Conservation (phyloP, 2,113 vertebrate genomes). For the Nerophis ophidion region DNA sequence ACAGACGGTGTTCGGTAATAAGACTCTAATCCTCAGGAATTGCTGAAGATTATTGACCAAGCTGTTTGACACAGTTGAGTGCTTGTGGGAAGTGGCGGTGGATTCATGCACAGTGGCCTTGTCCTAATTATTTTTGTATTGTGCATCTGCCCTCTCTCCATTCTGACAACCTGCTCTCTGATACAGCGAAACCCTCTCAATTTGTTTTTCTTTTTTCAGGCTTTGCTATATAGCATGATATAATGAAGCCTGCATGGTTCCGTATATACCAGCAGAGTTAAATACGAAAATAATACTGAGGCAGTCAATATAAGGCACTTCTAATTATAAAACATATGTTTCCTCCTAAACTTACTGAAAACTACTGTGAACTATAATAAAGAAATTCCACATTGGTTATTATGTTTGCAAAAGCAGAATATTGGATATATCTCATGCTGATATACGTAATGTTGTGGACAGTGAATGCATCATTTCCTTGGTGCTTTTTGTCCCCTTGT, state of each 20-base stretch:
- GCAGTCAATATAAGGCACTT: too few relatives aligned
- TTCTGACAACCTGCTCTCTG: conserved; percentile 17
- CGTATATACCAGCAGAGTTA: too few relatives aligned
- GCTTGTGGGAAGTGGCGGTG: conserved; percentile 45
- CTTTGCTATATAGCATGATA: too few relatives aligned
- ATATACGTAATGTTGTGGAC: neutral
- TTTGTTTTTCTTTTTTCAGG: neutral
- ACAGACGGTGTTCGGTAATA: conserved; percentile 66
- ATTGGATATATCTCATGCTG: too few relatives aligned
- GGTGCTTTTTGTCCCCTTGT: neutral
- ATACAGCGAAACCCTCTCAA: conserved; percentile 22
- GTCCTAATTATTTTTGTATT: conserved; percentile 59
- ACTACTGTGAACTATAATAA: too few relatives aligned
- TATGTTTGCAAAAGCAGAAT: too few relatives aligned
- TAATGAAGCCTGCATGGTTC: too few relatives aligned
- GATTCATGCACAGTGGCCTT: conserved; percentile 48
- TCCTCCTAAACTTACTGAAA: too few relatives aligned
- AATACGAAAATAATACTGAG: too few relatives aligned
- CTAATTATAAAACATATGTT: too few relatives aligned
- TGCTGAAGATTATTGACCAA: conserved; percentile 71
- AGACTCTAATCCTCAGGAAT: conserved; percentile 72
- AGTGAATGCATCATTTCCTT: neutral
- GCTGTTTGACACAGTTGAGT: conserved; percentile 69
- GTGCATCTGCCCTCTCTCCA: conserved; percentile 35
- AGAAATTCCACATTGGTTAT: too few relatives aligned